phyloP scores from a whole-genome alignment of 2,888 invertebrate species.

The Empis livida region DNA sequence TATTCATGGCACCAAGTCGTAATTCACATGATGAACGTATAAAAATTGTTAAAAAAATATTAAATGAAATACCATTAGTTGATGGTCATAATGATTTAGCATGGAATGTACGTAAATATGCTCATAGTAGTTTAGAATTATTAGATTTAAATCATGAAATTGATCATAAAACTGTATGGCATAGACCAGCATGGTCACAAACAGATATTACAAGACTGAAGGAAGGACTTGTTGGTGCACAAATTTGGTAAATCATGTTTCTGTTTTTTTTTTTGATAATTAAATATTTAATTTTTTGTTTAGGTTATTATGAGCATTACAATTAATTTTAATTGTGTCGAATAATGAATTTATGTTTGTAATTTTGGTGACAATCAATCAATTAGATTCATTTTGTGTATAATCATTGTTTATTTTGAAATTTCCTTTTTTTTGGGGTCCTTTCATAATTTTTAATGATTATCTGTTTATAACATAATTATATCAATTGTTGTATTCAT shows the following conservation, averaged over 20 bases:
- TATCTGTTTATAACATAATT: no score
- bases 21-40: slow-evolving; percentile 36
- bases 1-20: slow-evolving; percentile 31
- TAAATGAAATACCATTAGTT: slow-evolving; percentile 33
- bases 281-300: no score
- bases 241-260: slow-evolving; percentile 56
- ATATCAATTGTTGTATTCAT: no score
- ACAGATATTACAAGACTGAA: slow-evolving; percentile 79
- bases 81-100: slow-evolving; percentile 78
- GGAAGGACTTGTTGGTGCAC: slow-evolving; percentile 76
- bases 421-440: no score
- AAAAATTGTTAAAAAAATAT: slow-evolving; percentile 31
- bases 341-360: no score
- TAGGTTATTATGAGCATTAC: no score
- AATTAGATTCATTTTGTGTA: no score
- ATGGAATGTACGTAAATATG: slow-evolving; percentile 80
- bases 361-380: no score
- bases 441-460: no score
- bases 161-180: slow-evolving; percentile 57
- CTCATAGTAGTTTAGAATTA: slow-evolving; percentile 59
- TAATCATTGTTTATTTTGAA: no score
- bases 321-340: no score
- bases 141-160: slow-evolving; percentile 25
- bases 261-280: no score
- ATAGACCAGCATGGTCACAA: slow-evolving; percentile 78